Conservation (phyloP, 2,888 invertebrate species). For the Aspidapion aeneum region DNA sequence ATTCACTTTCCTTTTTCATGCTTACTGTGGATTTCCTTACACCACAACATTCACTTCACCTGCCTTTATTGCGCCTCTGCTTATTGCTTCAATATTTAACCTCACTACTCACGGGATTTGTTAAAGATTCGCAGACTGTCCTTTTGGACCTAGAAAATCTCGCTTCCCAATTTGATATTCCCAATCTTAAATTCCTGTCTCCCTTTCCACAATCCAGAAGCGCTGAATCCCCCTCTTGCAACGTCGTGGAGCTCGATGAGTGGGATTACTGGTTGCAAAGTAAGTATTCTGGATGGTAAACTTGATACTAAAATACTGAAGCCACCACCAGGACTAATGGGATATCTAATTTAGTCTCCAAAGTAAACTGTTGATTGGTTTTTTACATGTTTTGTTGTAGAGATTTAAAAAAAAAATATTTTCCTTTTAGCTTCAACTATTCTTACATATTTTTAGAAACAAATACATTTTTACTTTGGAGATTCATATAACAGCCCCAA, state of each 20-base stretch:
- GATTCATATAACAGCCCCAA: too few relatives aligned
- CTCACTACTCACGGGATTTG: slow-evolving; percentile 4
- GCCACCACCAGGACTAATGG: too few relatives aligned
- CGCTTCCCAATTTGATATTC: slow-evolving; percentile 44
- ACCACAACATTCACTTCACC: slow-evolving; percentile 9
- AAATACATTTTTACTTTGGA: too few relatives aligned
- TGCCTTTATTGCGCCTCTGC: slow-evolving; percentile 15
- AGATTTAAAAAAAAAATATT: too few relatives aligned
- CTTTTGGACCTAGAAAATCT: slow-evolving; percentile 56
- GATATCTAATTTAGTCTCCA: too few relatives aligned
- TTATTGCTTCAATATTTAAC: background rate
- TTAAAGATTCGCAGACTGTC: slow-evolving; percentile 49
- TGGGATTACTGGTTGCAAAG: slow-evolving; percentile 46
- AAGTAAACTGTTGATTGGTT: too few relatives aligned
- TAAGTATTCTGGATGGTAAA: slow-evolving; percentile 44
- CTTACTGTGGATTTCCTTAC: slow-evolving; percentile 39
- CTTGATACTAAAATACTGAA: slow-evolving; percentile 2
- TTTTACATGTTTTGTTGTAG: too few relatives aligned
- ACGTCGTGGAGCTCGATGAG: slow-evolving; percentile 27
- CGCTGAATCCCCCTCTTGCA: slow-evolving; percentile 13
- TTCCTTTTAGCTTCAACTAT: too few relatives aligned
- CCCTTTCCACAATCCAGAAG: slow-evolving; percentile 9
- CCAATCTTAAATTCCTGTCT: slow-evolving; percentile 26
- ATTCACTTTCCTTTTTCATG: slow-evolving; percentile 33
- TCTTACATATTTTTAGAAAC: too few relatives aligned